Evolutionary conservation across 2,888 invertebrate species (phyloP), one percentile per base, ranked within the genome.

Genomic region (Pheosia tremula): DNA sequence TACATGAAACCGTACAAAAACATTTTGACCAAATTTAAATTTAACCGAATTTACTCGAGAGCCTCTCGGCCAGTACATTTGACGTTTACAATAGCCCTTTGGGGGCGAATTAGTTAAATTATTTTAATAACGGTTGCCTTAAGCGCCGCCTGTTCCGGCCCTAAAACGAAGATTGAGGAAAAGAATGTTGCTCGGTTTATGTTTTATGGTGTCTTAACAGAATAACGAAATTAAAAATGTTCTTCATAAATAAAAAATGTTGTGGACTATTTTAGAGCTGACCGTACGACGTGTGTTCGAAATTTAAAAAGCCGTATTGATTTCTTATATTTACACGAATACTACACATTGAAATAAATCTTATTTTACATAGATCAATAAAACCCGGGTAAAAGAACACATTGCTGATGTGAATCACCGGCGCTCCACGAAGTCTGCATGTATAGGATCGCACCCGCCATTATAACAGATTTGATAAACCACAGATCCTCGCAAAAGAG

Each of bases 21-120:
- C n/a, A 47, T 47, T 47, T 47, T 47, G 47, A 47, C 47, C 50
- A 24, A 50, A 50, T 53, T 53, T 4, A 53, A 37, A 53, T 53
- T 53, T 10, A 53, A 37, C 53, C n/a, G 11, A 53, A 53, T 53
- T 53, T 53, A 36, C 53, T 53, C 5, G 24, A 53, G 37, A 53
- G 53, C 10, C 53, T 37, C 52, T 52, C 37, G 24, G 50, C 49
- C 11, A 50, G 50, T 24, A 50, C 24, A 50, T 53, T 53, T 37
- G 53, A 53, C 53, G 37, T 37, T 53, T 53, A 36, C 24, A 53
- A 37, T 37, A 53, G 36, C 11, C 10, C 36, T 53, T 36, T 5
- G 10, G 53, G 37, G 10, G 0, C 10, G 38, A 38, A 38, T 53
- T 37, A 53, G 37, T 37, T 53, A 8, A 37, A 37, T 53, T 37